Percentiles rank a stretch among this genome's conserved stretches.
Conservation (phyloP, 2,113 vertebrate genomes). For the Anarrhichthys ocellatus region DNA sequence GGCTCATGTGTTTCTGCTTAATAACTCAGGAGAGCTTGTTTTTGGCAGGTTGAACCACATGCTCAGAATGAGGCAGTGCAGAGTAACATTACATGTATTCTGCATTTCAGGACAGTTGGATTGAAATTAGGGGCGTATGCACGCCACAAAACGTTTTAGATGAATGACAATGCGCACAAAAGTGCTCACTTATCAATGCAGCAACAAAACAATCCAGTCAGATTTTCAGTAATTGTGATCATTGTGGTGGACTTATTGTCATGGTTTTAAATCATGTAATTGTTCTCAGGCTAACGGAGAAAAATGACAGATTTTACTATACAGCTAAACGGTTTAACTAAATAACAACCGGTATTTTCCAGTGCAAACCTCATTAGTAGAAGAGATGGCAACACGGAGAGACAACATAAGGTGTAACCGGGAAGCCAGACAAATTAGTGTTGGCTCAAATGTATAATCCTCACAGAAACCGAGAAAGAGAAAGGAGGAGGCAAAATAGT, state of each 20-base stretch:
- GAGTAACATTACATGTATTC: background rate
- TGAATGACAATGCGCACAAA: background rate
- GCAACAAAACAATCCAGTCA: background rate
- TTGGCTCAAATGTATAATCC: slow-evolving; percentile 28
- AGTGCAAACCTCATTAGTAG: slow-evolving; percentile 33
- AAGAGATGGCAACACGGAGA: slow-evolving; percentile 19
- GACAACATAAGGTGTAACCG: slow-evolving; percentile 10
- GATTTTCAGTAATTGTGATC: background rate
- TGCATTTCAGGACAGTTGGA: background rate
- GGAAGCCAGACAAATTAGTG: slow-evolving; percentile 25
- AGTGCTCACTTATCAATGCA: background rate
- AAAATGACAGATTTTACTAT: background rate
- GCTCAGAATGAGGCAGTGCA: background rate
- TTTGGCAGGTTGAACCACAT: background rate
- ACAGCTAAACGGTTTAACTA: slow-evolving; percentile 5
- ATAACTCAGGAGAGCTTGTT: background rate
- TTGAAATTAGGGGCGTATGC: background rate
- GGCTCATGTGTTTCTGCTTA: background rate
- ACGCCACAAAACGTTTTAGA: background rate
- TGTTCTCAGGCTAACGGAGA: background rate
- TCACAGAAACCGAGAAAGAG: background rate
- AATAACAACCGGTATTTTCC: slow-evolving; percentile 15
- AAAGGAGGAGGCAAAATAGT: background rate
- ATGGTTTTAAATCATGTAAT: background rate
- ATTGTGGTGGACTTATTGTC: background rate